Conservation (phyloP, 2,888 invertebrate genomes). For the Chalcosyrphus nemorum region DNA sequence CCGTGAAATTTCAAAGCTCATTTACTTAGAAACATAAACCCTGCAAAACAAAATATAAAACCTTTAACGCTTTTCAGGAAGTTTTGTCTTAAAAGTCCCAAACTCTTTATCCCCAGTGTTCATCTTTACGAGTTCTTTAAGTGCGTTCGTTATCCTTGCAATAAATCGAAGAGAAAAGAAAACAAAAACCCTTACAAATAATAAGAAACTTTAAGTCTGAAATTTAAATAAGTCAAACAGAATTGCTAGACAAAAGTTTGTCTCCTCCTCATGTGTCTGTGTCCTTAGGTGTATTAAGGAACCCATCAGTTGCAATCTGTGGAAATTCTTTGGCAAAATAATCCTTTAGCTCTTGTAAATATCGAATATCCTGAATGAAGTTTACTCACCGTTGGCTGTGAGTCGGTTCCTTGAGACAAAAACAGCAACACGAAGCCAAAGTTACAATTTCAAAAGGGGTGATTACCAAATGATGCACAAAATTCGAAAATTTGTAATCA, state of each 20-base stretch:
- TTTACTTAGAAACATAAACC: too few species aligned
- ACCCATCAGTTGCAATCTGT: slow-evolving; percentile 27
- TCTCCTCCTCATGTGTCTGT: neutral
- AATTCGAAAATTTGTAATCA: slow-evolving; percentile 60
- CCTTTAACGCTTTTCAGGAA: too few species aligned
- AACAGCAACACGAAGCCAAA: slow-evolving; percentile 19
- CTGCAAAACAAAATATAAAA: too few species aligned
- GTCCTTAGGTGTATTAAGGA: slow-evolving; percentile 3
- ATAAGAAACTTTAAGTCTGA: neutral
- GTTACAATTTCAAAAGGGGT: neutral
- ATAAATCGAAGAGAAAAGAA: neutral
- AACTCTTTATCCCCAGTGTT: slow-evolving; percentile 1
- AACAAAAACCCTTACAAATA: neutral
- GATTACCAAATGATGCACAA: slow-evolving; percentile 65
- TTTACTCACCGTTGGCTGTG: slow-evolving; percentile 33
- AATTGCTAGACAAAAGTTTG: slow-evolving; percentile 3
- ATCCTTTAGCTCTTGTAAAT: slow-evolving; percentile 37
- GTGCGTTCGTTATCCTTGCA: slow-evolving; percentile 2
- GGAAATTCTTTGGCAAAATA: slow-evolving; percentile 20
- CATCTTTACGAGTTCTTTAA: neutral
- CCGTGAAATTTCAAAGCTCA: too few species aligned
- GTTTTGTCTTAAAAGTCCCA: too few species aligned
- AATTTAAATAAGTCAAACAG: slow-evolving; percentile 35
- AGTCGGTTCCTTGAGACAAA: neutral
- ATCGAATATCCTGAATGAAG: slow-evolving; percentile 37